These are phyloP conservation scores for Caenorhabditis virilis DNA, from an alignment of 2,888 invertebrate species.

Conservation along the genomic window DNA sequence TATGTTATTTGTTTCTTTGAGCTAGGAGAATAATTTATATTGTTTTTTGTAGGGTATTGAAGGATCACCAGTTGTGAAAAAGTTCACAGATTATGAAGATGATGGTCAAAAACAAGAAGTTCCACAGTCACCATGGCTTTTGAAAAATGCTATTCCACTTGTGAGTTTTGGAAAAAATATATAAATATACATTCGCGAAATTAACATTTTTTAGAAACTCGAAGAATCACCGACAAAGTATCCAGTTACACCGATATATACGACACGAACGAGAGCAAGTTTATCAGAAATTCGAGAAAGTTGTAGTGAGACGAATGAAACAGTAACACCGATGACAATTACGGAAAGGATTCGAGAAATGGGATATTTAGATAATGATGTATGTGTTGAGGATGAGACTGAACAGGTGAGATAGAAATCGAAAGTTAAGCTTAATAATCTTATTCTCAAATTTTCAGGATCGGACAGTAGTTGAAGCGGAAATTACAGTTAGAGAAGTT, in stretches of 20 bases:
- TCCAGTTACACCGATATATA: constrained; percentile 30
- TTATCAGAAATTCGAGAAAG: constrained; percentile 30
- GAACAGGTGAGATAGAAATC: too few species aligned
- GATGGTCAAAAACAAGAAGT: not conserved
- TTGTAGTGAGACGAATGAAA: constrained; percentile 7
- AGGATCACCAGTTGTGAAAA: constrained; percentile 22
- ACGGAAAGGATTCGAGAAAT: not conserved
- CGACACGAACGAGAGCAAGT: constrained; percentile 11
- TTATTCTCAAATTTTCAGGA: too few species aligned
- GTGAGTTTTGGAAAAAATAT: too few species aligned
- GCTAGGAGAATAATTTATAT: not conserved
- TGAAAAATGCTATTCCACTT: too few species aligned
- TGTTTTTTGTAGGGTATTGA: constrained; percentile 9
- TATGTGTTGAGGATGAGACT: not conserved
- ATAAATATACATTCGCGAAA: too few species aligned
- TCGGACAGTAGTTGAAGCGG: too few species aligned
- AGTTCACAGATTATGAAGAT: constrained; percentile 10
- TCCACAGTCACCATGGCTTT: not conserved
- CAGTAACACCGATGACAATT: not conserved
- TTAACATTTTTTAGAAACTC: too few species aligned
- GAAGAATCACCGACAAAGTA: constrained; percentile 18
- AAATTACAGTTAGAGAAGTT: too few species aligned
- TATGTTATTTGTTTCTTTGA: not conserved
- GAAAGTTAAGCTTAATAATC: too few species aligned
- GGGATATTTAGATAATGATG: not conserved